Evolutionary conservation across 2,797 vertebrate genomes (phyloP).

Genomic region (Liasis olivaceus): DNA sequence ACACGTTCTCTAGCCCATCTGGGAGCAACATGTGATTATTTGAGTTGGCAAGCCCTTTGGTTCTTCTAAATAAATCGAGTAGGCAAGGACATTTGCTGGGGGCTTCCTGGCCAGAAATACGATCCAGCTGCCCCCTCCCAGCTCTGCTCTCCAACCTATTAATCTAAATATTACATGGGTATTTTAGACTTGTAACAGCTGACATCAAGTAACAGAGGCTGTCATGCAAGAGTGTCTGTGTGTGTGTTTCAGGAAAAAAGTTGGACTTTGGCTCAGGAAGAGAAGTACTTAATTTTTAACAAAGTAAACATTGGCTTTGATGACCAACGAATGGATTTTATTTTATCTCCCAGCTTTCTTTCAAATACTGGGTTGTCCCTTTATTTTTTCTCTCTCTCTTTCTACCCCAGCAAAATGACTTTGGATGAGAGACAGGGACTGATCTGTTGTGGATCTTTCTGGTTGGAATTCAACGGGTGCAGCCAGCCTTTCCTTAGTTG

Average conservation of each 20-base stretch:
- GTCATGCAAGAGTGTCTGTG: not conserved
- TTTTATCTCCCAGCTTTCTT: not conserved
- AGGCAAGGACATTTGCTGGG: not conserved
- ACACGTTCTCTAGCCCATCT: not conserved
- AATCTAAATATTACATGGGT: conserved; percentile 12
- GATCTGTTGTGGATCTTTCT: not conserved
- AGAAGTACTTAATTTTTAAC: not conserved
- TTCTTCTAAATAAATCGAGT: not conserved
- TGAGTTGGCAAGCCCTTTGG: not conserved
- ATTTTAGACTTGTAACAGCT: not conserved
- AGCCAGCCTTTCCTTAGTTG: not conserved
- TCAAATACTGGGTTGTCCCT: not conserved
- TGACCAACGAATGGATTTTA: not conserved
- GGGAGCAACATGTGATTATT: not conserved
- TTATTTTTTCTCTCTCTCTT: not conserved
- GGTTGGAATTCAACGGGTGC: not conserved
- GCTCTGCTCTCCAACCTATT: not conserved
- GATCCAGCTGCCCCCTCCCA: not conserved
- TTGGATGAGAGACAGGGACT: not conserved
- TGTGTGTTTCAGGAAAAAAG: not conserved
- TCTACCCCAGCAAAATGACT: not conserved
- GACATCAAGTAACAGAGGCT: not conserved
- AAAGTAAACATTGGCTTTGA: not conserved
- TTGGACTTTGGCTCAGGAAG: not conserved
- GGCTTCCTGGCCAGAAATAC: not conserved